Conservation (phyloP, 2,113 vertebrate genomes). For the Elgaria multicarinata region DNA sequence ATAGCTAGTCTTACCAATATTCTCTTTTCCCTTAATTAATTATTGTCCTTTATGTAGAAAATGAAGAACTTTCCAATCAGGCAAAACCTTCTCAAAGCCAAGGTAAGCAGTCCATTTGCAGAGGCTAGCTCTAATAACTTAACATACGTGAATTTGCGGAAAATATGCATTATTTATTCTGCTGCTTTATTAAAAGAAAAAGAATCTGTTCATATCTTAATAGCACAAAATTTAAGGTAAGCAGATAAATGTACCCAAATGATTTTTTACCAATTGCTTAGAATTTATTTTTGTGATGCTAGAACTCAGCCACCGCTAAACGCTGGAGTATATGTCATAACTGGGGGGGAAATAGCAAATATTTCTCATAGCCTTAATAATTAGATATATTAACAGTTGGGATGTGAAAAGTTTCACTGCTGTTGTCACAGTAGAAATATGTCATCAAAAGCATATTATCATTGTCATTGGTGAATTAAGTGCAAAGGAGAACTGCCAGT, state of each 20-base stretch:
- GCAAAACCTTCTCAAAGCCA: slow-evolving; percentile 78
- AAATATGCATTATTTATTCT: slow-evolving; percentile 5
- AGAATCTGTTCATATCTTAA: background rate
- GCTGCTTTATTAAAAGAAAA: background rate
- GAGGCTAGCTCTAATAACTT: slow-evolving; percentile 28
- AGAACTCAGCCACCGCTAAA: background rate
- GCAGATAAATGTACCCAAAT: background rate
- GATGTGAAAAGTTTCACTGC: slow-evolving; percentile 12
- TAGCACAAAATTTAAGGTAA: background rate
- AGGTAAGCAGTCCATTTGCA: slow-evolving; percentile 72
- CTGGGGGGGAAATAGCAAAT: background rate
- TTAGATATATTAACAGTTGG: background rate
- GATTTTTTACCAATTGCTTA: background rate
- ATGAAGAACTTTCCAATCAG: slow-evolving; percentile 77
- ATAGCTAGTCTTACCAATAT: slow-evolving; percentile 12
- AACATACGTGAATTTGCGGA: slow-evolving; percentile 29
- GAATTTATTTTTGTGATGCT: background rate
- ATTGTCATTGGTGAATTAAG: background rate
- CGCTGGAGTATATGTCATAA: background rate
- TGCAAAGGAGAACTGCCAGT: background rate
- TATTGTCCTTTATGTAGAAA: slow-evolving; percentile 73
- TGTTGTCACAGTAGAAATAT: background rate
- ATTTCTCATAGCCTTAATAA: background rate
- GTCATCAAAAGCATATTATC: background rate
- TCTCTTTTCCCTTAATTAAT: slow-evolving; percentile 59